These are phyloP conservation scores for Luscinia megarhynchos DNA, from an alignment of 2,797 vertebrate genomes.

Conservation along the genomic window DNA sequence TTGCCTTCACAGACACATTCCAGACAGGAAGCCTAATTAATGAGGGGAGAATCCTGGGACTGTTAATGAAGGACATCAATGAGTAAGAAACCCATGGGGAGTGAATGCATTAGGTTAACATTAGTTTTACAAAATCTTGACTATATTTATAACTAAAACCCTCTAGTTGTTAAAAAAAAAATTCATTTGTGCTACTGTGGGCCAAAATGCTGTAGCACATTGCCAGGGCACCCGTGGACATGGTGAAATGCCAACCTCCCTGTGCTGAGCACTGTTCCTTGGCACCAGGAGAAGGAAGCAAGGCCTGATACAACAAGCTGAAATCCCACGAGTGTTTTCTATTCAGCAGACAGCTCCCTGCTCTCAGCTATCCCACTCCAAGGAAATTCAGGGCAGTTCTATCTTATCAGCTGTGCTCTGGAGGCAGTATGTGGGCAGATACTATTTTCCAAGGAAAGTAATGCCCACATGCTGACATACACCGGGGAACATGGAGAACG, in stretches of 20 bases:
- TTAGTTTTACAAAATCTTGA: conserved; percentile 62
- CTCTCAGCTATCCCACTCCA: conserved; percentile 51
- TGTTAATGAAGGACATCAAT: conserved; percentile 68
- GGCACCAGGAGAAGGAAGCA: conserved; percentile 14
- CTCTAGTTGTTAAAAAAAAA: neutral
- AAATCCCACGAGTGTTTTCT: conserved; percentile 36
- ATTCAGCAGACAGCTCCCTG: conserved; percentile 47
- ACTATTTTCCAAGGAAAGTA: conserved; percentile 20
- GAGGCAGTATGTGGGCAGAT: conserved; percentile 48
- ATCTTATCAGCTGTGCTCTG: conserved; percentile 44
- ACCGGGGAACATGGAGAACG: neutral
- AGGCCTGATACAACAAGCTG: neutral
- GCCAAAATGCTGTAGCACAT: neutral
- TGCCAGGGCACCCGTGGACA: neutral
- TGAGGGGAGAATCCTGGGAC: conserved; percentile 63
- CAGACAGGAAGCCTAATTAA: conserved; percentile 44
- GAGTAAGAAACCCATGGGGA: conserved; percentile 71
- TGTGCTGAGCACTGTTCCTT: conserved; percentile 6
- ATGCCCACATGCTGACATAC: conserved; percentile 57
- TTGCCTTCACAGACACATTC: neutral
- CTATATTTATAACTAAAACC: conserved; percentile 15
- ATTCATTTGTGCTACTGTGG: neutral
- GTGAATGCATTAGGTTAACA: conserved; percentile 53
- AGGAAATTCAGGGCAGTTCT: conserved; percentile 48
- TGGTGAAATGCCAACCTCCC: neutral